These are phyloP conservation scores for Leucophenga montana DNA, from an alignment of 2,888 invertebrate species.

Conservation along the genomic window DNA sequence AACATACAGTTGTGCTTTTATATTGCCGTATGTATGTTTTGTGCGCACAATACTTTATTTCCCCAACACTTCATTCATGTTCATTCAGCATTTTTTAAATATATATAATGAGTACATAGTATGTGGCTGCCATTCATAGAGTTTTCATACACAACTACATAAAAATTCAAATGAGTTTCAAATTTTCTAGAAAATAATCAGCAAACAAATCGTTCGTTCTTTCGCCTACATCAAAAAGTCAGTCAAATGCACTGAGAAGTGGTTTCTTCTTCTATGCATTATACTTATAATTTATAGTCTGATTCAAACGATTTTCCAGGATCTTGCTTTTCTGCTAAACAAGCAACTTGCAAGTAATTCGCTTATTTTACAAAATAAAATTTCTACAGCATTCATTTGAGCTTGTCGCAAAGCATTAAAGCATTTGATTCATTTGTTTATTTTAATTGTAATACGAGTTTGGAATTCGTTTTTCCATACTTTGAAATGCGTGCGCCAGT, in stretches of 20 bases:
- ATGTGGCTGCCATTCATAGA: too few relatives aligned
- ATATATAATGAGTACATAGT: too few relatives aligned
- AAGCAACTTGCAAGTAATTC: too few relatives aligned
- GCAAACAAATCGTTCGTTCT: neutral
- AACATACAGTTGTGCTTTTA: too few relatives aligned
- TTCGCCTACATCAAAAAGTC: neutral
- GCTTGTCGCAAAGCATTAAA: neutral
- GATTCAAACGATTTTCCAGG: neutral
- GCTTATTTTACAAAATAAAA: neutral
- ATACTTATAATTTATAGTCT: neutral
- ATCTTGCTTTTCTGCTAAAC: neutral
- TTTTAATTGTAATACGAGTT: neutral
- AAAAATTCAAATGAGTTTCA: too few relatives aligned
- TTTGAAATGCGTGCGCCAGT: too few relatives aligned
- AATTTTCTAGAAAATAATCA: neutral
- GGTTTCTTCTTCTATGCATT: neutral
- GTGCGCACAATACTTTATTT: too few relatives aligned
- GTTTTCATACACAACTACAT: too few relatives aligned
- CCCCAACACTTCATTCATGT: conserved; percentile 5
- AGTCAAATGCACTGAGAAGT: neutral
- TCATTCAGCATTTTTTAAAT: neutral
- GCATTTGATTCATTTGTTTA: neutral
- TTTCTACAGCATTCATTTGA: neutral
- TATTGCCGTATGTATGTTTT: too few relatives aligned
- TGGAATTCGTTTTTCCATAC: too few relatives aligned